Evolutionary conservation across 2,888 invertebrate species (phyloP).

Genomic region (Plemyria rubiginata): DNA sequence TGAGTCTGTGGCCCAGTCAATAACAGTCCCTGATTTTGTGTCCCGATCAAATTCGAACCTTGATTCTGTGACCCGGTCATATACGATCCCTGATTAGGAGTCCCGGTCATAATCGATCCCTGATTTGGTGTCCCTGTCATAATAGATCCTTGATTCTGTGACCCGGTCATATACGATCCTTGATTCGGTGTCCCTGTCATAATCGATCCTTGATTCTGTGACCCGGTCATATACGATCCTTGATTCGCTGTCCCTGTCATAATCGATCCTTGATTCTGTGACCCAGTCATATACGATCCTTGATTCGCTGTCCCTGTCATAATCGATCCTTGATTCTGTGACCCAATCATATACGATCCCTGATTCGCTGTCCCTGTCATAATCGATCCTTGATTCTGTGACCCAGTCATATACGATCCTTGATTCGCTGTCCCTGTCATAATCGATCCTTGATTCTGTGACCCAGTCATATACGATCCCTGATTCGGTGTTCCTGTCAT

Average conservation of each 20-base stretch:
- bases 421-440: neutral
- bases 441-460: slow-evolving; percentile 7
- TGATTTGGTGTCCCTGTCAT: slow-evolving; percentile 4
- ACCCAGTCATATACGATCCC: neutral
- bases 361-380: slow-evolving; percentile 6
- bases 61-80: slow-evolving; percentile 23
- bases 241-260: slow-evolving; percentile 15
- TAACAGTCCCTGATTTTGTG: neutral
- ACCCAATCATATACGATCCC: slow-evolving; percentile 2
- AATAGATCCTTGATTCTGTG: slow-evolving; percentile 9
- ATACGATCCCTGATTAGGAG: slow-evolving; percentile 39
- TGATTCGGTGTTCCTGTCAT: slow-evolving; percentile 11
- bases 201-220: slow-evolving; percentile 9
- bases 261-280: slow-evolving; percentile 9
- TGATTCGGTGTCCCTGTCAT: slow-evolving; percentile 11
- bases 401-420: neutral
- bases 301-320: slow-evolving; percentile 5
- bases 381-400: neutral
- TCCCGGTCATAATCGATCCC: neutral
- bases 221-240: slow-evolving; percentile 1
- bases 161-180: neutral
- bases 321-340: slow-evolving; percentile 11
- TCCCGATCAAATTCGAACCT: slow-evolving; percentile 19
- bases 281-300: slow-evolving; percentile 5
- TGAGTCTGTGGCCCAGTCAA: slow-evolving; percentile 11